phyloP scores from a whole-genome alignment of 1,140 invertebrate genomes.

The Lethrus apterus region DNA sequence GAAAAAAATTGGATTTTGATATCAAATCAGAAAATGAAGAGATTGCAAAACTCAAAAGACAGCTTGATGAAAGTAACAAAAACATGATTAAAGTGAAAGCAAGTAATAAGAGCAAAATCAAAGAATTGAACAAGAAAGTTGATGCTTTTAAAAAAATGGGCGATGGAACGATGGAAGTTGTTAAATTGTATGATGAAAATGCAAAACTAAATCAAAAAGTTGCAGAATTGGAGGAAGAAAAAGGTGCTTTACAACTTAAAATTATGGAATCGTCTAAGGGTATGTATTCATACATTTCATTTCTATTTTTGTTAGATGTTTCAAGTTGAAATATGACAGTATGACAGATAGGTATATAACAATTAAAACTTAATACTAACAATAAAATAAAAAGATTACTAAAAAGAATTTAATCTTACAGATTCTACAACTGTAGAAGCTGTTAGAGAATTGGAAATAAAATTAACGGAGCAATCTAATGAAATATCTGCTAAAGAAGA shows the following conservation, averaged over 20 bases:
- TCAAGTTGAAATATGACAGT: too few species aligned
- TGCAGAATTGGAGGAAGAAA: constrained; percentile 78
- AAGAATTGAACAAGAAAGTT: constrained; percentile 74
- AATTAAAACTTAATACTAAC: too few species aligned
- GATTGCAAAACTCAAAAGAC: constrained; percentile 53
- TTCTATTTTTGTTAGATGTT: neutral
- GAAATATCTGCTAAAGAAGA: constrained; percentile 5
- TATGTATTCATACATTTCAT: constrained; percentile 44
- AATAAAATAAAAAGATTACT: too few species aligned
- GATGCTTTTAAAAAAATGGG: constrained; percentile 66
- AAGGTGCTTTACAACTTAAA: constrained; percentile 66
- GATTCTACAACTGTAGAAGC: neutral
- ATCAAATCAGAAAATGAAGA: constrained; percentile 35
- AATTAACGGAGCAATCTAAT: constrained; percentile 9
- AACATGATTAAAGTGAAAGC: constrained; percentile 79
- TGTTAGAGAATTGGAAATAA: constrained; percentile 12
- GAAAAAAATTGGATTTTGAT: constrained; percentile 25
- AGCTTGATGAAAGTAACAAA: constrained; percentile 69
- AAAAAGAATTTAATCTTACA: too few species aligned
- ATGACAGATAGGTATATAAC: too few species aligned
- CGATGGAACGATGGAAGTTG: constrained; percentile 61
- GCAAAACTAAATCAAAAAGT: constrained; percentile 66
- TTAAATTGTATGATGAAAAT: constrained; percentile 50
- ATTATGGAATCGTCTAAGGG: constrained; percentile 69
- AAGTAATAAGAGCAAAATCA: constrained; percentile 70